phyloP scores from a whole-genome alignment of 1,140 invertebrate species.

The Drosophila triauraria region DNA sequence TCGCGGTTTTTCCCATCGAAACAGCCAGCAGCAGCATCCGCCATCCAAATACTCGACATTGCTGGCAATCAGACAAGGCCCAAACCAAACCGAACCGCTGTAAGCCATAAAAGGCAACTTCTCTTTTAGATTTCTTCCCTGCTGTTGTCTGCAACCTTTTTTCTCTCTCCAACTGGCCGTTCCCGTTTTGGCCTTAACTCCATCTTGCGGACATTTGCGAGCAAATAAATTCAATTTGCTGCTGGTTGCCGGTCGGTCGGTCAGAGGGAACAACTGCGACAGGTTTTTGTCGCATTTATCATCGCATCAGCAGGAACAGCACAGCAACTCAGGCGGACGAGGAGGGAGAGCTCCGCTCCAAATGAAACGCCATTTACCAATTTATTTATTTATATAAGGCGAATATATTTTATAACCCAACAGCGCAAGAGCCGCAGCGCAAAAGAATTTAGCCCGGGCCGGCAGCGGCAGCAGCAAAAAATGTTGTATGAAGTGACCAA shows the following conservation, averaged over 20 bases:
- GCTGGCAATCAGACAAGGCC: conserved; percentile 58
- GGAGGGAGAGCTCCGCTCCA: conserved; percentile 49
- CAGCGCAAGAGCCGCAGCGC: conserved; percentile 51
- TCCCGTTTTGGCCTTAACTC: conserved; percentile 45
- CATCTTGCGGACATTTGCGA: conserved; percentile 65
- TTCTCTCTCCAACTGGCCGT: conserved; percentile 14
- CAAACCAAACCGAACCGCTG: conserved; percentile 28
- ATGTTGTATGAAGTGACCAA: conserved; percentile 84
- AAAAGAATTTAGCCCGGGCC: conserved; percentile 18
- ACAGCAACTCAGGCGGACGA: not conserved
- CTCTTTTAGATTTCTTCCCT: conserved; percentile 46
- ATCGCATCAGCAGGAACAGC: conserved; percentile 68
- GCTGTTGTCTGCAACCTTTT: conserved; percentile 24
- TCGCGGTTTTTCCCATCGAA: conserved; percentile 24
- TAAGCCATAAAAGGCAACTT: conserved; percentile 63
- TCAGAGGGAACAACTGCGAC: conserved; percentile 70
- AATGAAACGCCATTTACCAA: conserved; percentile 83
- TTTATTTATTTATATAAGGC: conserved; percentile 84
- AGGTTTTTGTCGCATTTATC: conserved; percentile 83
- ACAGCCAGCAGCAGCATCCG: conserved; percentile 18
- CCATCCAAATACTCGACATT: conserved; percentile 53
- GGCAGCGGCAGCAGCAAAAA: conserved; percentile 37
- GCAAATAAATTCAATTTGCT: conserved; percentile 82
- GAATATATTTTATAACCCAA: conserved; percentile 82
- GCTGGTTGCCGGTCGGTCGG: conserved; percentile 62